Conservation (phyloP, 2,888 invertebrate genomes). For the Drepanosiphum platanoidis region DNA sequence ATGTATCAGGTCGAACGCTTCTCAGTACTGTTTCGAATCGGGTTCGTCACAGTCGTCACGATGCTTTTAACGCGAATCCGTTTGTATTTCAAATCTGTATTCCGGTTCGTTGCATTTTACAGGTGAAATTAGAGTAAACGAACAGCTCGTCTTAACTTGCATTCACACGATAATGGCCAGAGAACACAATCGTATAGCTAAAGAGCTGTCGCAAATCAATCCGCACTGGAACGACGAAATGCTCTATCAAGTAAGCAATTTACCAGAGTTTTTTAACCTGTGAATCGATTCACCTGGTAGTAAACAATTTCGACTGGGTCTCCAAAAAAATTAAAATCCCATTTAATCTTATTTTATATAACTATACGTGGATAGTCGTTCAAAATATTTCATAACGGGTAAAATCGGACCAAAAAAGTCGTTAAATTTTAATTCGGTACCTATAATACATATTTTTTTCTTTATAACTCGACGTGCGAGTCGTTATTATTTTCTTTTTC, state of each 20-base stretch:
- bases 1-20: constrained; percentile 87
- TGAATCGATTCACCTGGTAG: no score
- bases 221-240: constrained; percentile 95
- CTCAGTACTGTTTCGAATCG: constrained; percentile 93
- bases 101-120: constrained; percentile 62
- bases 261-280: no score
- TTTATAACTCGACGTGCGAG: no score
- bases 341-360: no score
- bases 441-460: no score
- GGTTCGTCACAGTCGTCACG: constrained; percentile 71
- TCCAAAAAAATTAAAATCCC: no score
- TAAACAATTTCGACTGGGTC: no score
- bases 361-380: neutral
- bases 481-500: no score
- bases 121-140: constrained; percentile 93
- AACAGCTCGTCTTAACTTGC: constrained; percentile 87
- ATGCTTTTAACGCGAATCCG: neutral
- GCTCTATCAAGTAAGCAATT: constrained; percentile 80
- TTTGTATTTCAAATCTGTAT: neutral
- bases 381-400: no score
- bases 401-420: no score
- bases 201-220: constrained; percentile 80
- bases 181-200: constrained; percentile 89
- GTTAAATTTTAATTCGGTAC: no score
- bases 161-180: constrained; percentile 92